Evolutionary conservation across 2,113 vertebrate genomes (phyloP), one percentile per base, ranked within the genome.

Genomic region (Poeciliopsis retropinna): DNA sequence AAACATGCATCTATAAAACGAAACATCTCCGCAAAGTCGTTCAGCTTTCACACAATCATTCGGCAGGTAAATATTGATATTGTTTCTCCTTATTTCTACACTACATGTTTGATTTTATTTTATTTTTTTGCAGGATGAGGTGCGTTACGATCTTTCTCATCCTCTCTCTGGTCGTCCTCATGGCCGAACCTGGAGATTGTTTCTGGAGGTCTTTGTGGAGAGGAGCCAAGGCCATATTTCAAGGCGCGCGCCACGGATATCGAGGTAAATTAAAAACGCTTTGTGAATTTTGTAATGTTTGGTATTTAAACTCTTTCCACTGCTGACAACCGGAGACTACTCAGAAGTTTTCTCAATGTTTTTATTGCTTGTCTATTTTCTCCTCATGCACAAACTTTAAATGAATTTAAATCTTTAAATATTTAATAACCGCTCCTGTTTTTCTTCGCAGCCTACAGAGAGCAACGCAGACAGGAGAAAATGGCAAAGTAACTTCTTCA

Each of bases 91-190:
- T 17, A 25, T 25, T 54, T 54, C 15, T 54, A 15, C 15, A 44
- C 4, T 44, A 17, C 17, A 47, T 47, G 5, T 19, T 5, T 5
- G 44, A 17, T 17, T 47, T 17, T 5, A 22, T 31, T 32, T 11
- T 63, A 1, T 25, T 60, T 9, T 66, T 34, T 57, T 66, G 51
- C 72, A 74, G 72, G 28, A 67, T 75, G 64, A 75, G 60, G 32
- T 27, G 54, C 8, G 65, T 34, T 61, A 14, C 30, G 29, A 34
- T 69, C 65, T 32, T 75, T 47, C 65, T 68, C 9, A 29, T 22
- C 28, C 12, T 68, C 32, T 54, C 64, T 1, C 28, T 61, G 34
- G 41, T 68, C 1, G 15, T 47, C 27, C 65, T 67, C 28, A 29
- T 51, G 41, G 66, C 66, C 22, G 41, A 51, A 68, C 41, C 27